Evolutionary conservation across 1,140 invertebrate species (phyloP).

Genomic region (Drosophila bocqueti): DNA sequence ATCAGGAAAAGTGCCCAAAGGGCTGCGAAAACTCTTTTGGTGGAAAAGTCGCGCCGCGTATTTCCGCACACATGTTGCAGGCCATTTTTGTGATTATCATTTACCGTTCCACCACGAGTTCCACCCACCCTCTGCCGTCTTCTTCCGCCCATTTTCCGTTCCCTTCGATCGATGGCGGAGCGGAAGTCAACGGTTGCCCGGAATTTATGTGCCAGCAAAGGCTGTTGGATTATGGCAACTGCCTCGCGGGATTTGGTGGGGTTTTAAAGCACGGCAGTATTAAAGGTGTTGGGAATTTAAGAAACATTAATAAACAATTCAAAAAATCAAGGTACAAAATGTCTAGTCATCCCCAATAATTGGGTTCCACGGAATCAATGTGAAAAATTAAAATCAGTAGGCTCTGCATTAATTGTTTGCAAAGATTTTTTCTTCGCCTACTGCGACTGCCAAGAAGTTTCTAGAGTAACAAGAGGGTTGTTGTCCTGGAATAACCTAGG

Average conservation of each 20-base stretch:
- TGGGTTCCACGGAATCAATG: not conserved
- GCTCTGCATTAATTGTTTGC: not conserved
- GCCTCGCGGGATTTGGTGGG: slow-evolving; percentile 36
- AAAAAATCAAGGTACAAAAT: not conserved
- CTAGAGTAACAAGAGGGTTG: too few relatives aligned
- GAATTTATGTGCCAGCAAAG: slow-evolving; percentile 63
- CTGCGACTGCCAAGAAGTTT: not conserved
- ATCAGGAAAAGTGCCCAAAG: slow-evolving; percentile 72
- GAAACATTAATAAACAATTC: not conserved
- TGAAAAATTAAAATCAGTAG: not conserved
- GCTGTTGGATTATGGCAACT: slow-evolving; percentile 48
- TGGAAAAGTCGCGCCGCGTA: slow-evolving; percentile 75
- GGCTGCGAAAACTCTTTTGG: slow-evolving; percentile 72
- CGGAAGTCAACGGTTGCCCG: slow-evolving; percentile 21
- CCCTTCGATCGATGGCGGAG: slow-evolving; percentile 52
- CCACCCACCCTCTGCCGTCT: not conserved
- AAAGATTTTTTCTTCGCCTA: not conserved
- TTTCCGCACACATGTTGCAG: slow-evolving; percentile 82
- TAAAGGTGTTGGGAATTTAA: slow-evolving; percentile 11
- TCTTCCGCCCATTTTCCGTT: slow-evolving; percentile 15
- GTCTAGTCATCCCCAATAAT: not conserved
- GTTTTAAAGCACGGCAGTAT: slow-evolving; percentile 8
- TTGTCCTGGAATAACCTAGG: too few relatives aligned
- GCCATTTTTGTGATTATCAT: slow-evolving; percentile 81
- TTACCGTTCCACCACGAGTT: slow-evolving; percentile 49